These are phyloP conservation scores for Sapayoa aenigma DNA, from an alignment of 2,113 vertebrate species.

Conservation along the genomic window DNA sequence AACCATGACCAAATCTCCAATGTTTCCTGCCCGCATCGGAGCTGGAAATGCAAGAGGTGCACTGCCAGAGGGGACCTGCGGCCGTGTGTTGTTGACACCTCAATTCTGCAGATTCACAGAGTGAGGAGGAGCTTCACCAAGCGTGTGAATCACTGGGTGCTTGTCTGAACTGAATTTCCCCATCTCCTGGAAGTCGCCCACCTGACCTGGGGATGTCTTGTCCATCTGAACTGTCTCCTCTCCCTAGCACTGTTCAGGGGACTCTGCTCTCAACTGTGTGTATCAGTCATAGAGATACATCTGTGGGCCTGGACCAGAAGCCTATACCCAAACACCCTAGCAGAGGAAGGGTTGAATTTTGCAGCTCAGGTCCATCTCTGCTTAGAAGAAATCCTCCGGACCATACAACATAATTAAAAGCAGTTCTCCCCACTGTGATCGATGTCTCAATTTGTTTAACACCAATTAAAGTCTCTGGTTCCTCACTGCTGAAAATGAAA, in stretches of 20 bases:
- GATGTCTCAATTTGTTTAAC: constrained; percentile 61
- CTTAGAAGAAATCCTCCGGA: constrained; percentile 50
- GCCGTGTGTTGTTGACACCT: not conserved
- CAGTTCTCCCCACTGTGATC: constrained; percentile 64
- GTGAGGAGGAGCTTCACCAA: constrained; percentile 25
- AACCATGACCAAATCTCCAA: constrained; percentile 56
- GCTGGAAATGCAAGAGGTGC: constrained; percentile 48
- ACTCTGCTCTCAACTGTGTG: constrained; percentile 56
- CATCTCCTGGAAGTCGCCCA: constrained; percentile 30
- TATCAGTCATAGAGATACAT: constrained; percentile 46
- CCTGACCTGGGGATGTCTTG: constrained; percentile 49
- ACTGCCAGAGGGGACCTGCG: constrained; percentile 16
- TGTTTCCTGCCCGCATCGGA: constrained; percentile 39
- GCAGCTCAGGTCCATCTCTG: constrained; percentile 67
- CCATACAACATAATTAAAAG: constrained; percentile 43
- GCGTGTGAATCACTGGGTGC: constrained; percentile 52
- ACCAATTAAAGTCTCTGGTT: constrained; percentile 59
- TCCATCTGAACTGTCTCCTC: constrained; percentile 53
- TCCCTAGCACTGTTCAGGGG: constrained; percentile 64
- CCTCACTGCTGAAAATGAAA: constrained; percentile 54
- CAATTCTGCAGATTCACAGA: constrained; percentile 56
- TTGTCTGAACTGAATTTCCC: constrained; percentile 53
- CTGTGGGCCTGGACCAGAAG: constrained; percentile 60
- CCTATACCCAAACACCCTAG: constrained; percentile 51
- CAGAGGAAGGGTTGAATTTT: constrained; percentile 67